phyloP scores from a whole-genome alignment of 37 sponge, comb jelly and placozoan genomes.

The Axinella damicornis region DNA sequence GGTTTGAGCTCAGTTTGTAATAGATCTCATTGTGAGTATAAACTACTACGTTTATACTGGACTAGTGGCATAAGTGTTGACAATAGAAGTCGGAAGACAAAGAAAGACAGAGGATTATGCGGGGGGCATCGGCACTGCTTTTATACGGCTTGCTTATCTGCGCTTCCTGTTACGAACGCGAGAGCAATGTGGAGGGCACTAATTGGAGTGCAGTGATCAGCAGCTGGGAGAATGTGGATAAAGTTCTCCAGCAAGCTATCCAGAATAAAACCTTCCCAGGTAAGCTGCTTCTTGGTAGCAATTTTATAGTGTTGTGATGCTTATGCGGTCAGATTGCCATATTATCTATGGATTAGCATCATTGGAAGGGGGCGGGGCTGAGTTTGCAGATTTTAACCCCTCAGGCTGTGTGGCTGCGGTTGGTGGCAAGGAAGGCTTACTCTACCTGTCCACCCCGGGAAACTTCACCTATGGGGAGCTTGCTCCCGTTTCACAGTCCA shows the following conservation, averaged over 20 bases:
- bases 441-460: slow-evolving; percentile 1
- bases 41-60: too few relatives aligned
- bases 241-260: not conserved
- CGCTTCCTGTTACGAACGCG: too few relatives aligned
- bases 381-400: not conserved
- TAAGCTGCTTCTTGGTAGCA: not conserved
- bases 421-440: not conserved
- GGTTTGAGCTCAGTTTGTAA: too few relatives aligned
- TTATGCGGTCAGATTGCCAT: not conserved
- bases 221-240: not conserved
- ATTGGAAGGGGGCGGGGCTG: slow-evolving; percentile 8
- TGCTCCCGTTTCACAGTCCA: slow-evolving; percentile 19
- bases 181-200: slow-evolving; percentile 7
- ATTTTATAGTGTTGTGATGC: not conserved
- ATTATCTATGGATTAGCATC: not conserved
- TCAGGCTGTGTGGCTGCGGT: slow-evolving; percentile 32
- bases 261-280: not conserved
- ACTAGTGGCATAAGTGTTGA: too few relatives aligned
- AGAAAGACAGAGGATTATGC: too few relatives aligned
- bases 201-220: not conserved
- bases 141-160: too few relatives aligned
- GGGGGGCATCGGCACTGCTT: too few relatives aligned
- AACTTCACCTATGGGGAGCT: slow-evolving; percentile 33
- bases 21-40: too few relatives aligned
- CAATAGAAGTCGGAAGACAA: too few relatives aligned